Evolutionary conservation across 92 coral and sea anemone species (phyloP).

Genomic region (Zoanthus sociatus): DNA sequence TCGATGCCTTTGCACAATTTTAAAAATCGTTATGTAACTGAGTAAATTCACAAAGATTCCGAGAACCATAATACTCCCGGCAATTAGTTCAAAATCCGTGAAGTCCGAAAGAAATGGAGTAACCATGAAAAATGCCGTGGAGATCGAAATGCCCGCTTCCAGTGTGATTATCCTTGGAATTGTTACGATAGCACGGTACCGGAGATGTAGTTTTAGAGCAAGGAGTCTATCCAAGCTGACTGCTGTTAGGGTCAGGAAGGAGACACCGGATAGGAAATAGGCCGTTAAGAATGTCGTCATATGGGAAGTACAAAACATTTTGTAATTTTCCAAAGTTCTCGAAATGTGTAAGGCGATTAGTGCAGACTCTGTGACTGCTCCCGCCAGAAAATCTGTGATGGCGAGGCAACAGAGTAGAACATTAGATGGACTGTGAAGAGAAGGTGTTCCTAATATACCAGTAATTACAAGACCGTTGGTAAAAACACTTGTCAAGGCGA

Average conservation of each 20-base stretch:
- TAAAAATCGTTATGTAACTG: not conserved
- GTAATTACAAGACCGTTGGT: not conserved
- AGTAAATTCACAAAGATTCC: constrained; percentile 1
- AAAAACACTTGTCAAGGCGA: not conserved
- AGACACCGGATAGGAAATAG: not conserved
- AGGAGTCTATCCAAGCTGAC: constrained; percentile 12
- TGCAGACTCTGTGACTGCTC: not conserved
- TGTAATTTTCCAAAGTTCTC: not conserved
- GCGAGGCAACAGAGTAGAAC: constrained; percentile 11
- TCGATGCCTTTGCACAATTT: constrained; percentile 12
- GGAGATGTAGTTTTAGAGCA: not conserved
- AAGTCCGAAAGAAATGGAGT: constrained; percentile 23
- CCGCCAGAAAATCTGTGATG: constrained; percentile 8
- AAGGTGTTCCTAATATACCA: not conserved
- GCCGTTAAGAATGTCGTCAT: not conserved
- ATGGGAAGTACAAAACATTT: not conserved
- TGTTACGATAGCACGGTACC: not conserved
- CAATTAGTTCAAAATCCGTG: constrained; percentile 18
- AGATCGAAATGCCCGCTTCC: not conserved
- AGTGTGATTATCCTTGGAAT: not conserved
- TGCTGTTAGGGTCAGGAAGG: constrained; percentile 15
- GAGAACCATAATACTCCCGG: not conserved
- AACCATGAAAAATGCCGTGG: not conserved
- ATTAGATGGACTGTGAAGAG: constrained; percentile 12
- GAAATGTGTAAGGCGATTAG: not conserved